Evolutionary conservation across 2,888 invertebrate genomes (phyloP).

Genomic region (Heliconius charithonia): DNA sequence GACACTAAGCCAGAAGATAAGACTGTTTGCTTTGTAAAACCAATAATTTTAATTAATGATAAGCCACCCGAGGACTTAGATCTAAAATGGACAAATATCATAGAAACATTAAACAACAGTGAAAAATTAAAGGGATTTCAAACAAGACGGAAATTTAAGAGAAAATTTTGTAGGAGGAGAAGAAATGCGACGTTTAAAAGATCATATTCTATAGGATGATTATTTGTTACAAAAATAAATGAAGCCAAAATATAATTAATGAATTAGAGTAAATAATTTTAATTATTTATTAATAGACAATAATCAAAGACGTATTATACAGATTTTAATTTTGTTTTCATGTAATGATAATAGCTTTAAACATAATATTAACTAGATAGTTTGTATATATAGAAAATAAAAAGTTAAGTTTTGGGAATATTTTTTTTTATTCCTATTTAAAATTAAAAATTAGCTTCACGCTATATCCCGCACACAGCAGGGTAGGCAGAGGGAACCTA

Average conservation of each 20-base stretch:
- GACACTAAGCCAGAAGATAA: conserved; percentile 57
- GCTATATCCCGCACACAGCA: too few relatives aligned
- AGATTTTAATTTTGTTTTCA: not conserved
- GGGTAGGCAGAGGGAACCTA: too few relatives aligned
- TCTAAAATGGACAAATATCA: conserved; percentile 67
- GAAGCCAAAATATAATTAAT: not conserved
- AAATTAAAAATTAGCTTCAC: too few relatives aligned
- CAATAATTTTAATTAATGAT: conserved; percentile 76
- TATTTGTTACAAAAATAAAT: not conserved
- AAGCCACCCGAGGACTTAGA: conserved; percentile 74
- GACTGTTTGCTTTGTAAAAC: conserved; percentile 58
- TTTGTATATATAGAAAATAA: conserved; percentile 10
- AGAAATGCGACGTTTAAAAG: conserved; percentile 72
- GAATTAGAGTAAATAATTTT: not conserved
- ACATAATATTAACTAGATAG: not conserved
- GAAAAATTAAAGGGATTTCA: conserved; percentile 68
- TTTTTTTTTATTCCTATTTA: not conserved
- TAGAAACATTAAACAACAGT: conserved; percentile 62
- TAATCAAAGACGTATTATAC: conserved; percentile 11
- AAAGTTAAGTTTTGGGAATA: conserved; percentile 2
- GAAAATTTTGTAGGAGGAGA: conserved; percentile 71
- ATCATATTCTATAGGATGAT: conserved; percentile 74
- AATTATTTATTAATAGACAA: not conserved
- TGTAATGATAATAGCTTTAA: not conserved
- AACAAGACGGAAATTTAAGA: conserved; percentile 65